phyloP scores from a whole-genome alignment of 2,113 vertebrate genomes.

The Hippocampus guttulatus region DNA sequence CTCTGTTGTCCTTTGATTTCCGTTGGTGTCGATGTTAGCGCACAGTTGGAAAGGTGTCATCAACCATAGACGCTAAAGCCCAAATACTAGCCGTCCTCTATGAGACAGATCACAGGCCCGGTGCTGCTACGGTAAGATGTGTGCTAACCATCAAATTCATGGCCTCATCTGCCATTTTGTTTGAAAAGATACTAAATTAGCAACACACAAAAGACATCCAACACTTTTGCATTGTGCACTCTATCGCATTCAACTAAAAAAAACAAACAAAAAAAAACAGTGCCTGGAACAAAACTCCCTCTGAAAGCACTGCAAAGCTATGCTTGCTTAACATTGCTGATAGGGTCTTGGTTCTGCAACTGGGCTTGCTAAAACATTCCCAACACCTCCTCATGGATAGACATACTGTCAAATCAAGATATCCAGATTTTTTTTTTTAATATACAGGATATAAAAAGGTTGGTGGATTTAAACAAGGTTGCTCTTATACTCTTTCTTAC shows the following conservation, averaged over 20 bases:
- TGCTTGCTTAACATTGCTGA: neutral
- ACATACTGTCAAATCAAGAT: too few species aligned
- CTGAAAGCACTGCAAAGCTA: neutral
- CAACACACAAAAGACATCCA: neutral
- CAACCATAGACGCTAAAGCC: slow-evolving; percentile 85
- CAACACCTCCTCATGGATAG: neutral
- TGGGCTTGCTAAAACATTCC: neutral
- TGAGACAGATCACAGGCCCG: slow-evolving; percentile 92
- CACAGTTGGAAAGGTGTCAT: slow-evolving; percentile 90
- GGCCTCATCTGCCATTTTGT: neutral
- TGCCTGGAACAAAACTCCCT: neutral
- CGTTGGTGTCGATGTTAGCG: slow-evolving; percentile 70
- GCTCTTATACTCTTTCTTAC: too few species aligned
- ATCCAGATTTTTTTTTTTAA: too few species aligned
- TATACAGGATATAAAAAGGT: too few species aligned
- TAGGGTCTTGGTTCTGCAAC: neutral
- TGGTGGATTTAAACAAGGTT: too few species aligned
- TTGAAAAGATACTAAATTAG: neutral
- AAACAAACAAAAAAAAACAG: neutral
- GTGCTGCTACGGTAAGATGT: slow-evolving; percentile 84
- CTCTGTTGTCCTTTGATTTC: slow-evolving; percentile 12
- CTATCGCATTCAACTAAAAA: neutral
- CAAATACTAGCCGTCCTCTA: slow-evolving; percentile 92
- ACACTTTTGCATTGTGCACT: neutral
- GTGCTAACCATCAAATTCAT: slow-evolving; percentile 4